Base-by-base conservation (phyloP, 1,140 invertebrate species). In the Hycleus phaleratus region DNA sequence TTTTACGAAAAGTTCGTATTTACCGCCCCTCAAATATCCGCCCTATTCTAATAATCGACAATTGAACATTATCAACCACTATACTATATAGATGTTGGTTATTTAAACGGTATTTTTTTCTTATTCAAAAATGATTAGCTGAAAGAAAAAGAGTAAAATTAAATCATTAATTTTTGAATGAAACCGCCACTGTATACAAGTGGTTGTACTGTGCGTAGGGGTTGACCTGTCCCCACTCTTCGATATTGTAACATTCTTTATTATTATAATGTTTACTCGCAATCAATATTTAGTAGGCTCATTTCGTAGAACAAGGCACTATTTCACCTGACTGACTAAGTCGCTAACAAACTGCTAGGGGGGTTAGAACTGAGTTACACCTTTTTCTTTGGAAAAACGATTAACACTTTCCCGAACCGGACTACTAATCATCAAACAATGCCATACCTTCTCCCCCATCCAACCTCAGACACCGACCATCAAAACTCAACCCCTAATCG, bases 211-310 rank as follows among this genome's bases (percentile, higher is more conserved):
- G 32, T 32, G 32, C 32, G 32, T 32, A 32, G 32, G 32, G 32
- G 32, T 32, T 32, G 32, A 32, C 32, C 7, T 7, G 32, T 32
- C 32, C 32, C 32, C 32, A 32, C 32, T 32, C 32, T 32, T 32
- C 32, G 32, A 32, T 32, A 32, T 32, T 32, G 32, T 32, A 32
- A 32, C 32, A 32, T 32, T 52, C 39, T 26, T 25, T 38, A 52
- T 52, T 52, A 26, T 12, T 25, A 46, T 53, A 46, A 26, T 53
- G 51, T 53, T 53, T 53, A 40, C 51, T 24, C 9, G 46, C 42
- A 53, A 53, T 53, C 51, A 53, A 53, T 53, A 53, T 53, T 53
- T 53, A 53, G 51, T 53, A 53, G 51, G 51, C 25, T 53, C 51
- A 53, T 53, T 53, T 53, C 51, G 42, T 39, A 53, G 51, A 53